These are phyloP conservation scores for Aspidoscelis tigris DNA, from an alignment of 2,113 vertebrate species.

Conservation along the genomic window DNA sequence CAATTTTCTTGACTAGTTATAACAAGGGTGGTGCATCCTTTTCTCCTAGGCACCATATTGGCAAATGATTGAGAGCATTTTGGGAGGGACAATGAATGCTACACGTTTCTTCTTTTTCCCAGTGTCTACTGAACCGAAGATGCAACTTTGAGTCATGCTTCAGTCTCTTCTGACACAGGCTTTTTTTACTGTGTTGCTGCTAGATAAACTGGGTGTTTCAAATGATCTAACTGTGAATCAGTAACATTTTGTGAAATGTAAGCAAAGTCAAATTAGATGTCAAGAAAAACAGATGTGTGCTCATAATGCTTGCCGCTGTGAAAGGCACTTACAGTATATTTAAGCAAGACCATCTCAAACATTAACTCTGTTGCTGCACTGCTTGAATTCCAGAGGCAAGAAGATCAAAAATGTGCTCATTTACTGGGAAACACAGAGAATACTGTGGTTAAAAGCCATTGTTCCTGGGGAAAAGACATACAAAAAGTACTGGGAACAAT, in stretches of 20 bases:
- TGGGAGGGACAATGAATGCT: background rate
- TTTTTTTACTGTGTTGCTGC: background rate
- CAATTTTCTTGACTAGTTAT: background rate
- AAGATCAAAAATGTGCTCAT: slow-evolving; percentile 3
- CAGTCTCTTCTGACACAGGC: background rate
- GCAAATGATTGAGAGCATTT: background rate
- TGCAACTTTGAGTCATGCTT: background rate
- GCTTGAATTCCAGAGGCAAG: background rate
- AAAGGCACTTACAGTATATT: background rate
- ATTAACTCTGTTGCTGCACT: slow-evolving; percentile 3
- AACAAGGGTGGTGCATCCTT: background rate
- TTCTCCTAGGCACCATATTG: no score
- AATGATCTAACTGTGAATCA: slow-evolving; percentile 24
- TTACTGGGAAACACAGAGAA: slow-evolving; percentile 14
- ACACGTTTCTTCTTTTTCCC: background rate
- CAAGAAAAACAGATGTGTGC: background rate
- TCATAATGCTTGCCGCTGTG: background rate
- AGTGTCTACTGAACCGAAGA: background rate
- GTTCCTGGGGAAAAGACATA: background rate
- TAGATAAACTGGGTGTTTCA: slow-evolving; percentile 21
- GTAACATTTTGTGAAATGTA: slow-evolving; percentile 10
- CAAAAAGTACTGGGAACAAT: background rate
- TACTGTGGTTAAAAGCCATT: background rate
- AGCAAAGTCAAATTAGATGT: slow-evolving; percentile 6
- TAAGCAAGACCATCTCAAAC: background rate